Evolutionary conservation across 2,113 vertebrate genomes (phyloP), one percentile per base, ranked within the genome.

Genomic region (Pao palembangensis): DNA sequence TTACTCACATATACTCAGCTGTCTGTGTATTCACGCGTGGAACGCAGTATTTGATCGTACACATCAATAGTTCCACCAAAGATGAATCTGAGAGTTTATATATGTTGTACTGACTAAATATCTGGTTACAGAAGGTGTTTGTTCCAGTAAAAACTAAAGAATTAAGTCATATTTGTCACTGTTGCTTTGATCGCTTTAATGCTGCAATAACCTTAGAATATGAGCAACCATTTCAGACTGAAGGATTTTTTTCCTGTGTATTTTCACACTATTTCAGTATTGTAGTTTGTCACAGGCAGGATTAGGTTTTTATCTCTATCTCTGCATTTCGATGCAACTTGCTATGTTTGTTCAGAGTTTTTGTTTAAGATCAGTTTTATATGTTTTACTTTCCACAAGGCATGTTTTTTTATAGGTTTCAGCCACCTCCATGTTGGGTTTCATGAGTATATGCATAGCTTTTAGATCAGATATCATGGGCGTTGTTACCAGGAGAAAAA

Each of bases 371-470:
- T 51, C 8, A 0, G 5, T 64, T 71, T 81, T 64, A 58, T 8
- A 64, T 48, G 13, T 52, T 76, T 34, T 59, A 58, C 74, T 82
- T 47, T 65, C 78, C 31, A 38, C 51, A 18, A 60, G 23, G 42
- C 43, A 0, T 34, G 44, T 64, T n/a, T 59, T 38, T 12, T 38
- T 11, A 28, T 28, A 38, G 34, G 34, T 8, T 8, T 38, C 11
- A 38, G 31, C 63, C 55, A 54, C 58, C 15, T 6, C 25, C n/a
- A 5, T 57, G 16, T 75, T 62, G 66, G 38, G 31, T 51, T 75
- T 64, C 74, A 50, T 74, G 66, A 81, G 73, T 80, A 75, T 84
- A 62, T 73, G 73, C 57, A 67, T 60, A 71, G 17, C 51, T 58
- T 41, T 0, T 38, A 28, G 14, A 49, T 73, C 44, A 55, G 58